Evolutionary conservation across 2,113 vertebrate species (phyloP).

Genomic region (Capreolus pygargus): DNA sequence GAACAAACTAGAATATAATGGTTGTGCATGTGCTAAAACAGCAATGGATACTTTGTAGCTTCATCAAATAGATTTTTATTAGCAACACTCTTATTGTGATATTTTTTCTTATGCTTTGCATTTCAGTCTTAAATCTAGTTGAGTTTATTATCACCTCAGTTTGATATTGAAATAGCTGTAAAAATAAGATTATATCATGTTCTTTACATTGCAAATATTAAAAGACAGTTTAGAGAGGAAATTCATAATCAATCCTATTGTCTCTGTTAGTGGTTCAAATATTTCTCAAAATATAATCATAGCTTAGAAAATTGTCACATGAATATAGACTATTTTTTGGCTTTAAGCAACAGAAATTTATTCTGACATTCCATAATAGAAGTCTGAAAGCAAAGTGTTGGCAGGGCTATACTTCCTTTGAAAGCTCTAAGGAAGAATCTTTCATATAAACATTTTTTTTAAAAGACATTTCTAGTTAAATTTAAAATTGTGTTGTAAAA

Average conservation of each 20-base stretch:
- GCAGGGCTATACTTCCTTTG: not conserved
- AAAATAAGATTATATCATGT: slow-evolving; percentile 37
- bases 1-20: not conserved
- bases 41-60: slow-evolving; percentile 25
- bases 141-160: slow-evolving; percentile 62
- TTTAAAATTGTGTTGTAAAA: not conserved
- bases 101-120: slow-evolving; percentile 26
- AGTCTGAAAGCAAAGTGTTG: not conserved
- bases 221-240: not conserved
- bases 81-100: not conserved
- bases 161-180: slow-evolving; percentile 32
- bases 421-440: not conserved
- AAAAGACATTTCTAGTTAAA: not conserved
- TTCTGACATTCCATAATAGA: not conserved
- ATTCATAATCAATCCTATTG: not conserved
- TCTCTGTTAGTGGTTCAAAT: not conserved
- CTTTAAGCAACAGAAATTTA: not conserved
- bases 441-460: not conserved
- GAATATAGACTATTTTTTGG: not conserved
- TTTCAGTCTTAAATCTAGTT: slow-evolving; percentile 61
- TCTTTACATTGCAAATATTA: not conserved
- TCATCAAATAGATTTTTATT: slow-evolving; percentile 57
- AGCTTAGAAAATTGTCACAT: not conserved
- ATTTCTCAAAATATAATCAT: slow-evolving; percentile 37
- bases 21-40: slow-evolving; percentile 34